phyloP scores from a whole-genome alignment of 2,113 vertebrate species.

The Osmerus eperlanus region DNA sequence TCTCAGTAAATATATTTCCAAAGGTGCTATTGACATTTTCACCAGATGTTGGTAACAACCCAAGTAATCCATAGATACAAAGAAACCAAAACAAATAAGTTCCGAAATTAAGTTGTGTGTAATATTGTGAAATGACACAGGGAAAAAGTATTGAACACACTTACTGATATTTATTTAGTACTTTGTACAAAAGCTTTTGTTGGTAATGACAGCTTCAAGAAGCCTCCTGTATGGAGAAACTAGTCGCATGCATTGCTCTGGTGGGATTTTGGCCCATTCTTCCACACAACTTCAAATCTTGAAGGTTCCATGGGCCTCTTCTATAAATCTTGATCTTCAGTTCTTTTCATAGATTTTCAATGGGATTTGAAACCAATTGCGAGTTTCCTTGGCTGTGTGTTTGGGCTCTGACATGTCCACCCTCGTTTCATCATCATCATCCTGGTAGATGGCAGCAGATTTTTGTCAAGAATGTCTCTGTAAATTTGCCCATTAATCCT shows the following conservation, averaged over 20 bases:
- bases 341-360: not conserved
- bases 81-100: not conserved
- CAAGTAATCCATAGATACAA: not conserved
- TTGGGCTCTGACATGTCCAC: not conserved
- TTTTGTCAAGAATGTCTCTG: slow-evolving; percentile 9
- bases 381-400: not conserved
- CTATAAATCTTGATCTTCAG: slow-evolving; percentile 10
- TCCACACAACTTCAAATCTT: not conserved
- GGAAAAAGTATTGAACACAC: not conserved
- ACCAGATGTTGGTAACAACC: not conserved
- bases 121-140: not conserved
- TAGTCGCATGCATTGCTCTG: not conserved
- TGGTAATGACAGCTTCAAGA: slow-evolving; percentile 5
- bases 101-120: not conserved
- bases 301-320: not conserved
- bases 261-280: slow-evolving; percentile 1
- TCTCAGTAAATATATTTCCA: not conserved
- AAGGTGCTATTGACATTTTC: not conserved
- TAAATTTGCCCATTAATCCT: slow-evolving; percentile 5
- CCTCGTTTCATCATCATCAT: not conserved
- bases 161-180: not conserved
- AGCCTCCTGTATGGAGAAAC: no score
- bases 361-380: slow-evolving; percentile 5
- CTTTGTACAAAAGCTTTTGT: not conserved
- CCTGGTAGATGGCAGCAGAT: slow-evolving; percentile 17